A percentile compares a stretch with the other conserved stretches of the same genome.
Conservation (phyloP, 2,888 invertebrate genomes). For the Therioaphis trifolii region DNA sequence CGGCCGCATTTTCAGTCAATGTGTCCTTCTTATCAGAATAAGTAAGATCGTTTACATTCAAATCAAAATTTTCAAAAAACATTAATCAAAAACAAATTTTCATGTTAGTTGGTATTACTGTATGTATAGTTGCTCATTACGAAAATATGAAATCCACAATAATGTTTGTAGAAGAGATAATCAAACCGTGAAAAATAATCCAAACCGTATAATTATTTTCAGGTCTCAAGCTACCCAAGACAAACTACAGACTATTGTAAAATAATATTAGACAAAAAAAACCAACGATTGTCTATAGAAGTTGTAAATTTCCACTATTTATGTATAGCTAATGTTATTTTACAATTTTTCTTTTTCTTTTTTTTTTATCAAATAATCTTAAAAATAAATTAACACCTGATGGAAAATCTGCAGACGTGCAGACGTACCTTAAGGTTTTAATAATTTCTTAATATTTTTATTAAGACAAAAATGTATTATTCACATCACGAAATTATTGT, state of each 20-base stretch:
- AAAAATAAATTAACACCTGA: conserved; percentile 22
- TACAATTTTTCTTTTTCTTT: conserved; percentile 38
- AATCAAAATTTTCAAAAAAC: too few species aligned
- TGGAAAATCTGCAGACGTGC: conserved; percentile 39
- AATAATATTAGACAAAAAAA: not conserved
- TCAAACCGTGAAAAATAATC: too few species aligned
- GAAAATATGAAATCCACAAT: too few species aligned
- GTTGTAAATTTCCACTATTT: conserved; percentile 52
- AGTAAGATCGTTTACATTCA: not conserved
- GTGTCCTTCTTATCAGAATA: conserved; percentile 42
- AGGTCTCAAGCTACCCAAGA: conserved; percentile 10
- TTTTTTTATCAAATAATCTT: conserved; percentile 29
- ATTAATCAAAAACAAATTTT: too few species aligned
- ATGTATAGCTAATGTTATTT: conserved; percentile 37
- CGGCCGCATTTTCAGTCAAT: conserved; percentile 71
- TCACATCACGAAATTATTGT: not conserved
- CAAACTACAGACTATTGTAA: not conserved
- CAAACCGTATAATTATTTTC: not conserved
- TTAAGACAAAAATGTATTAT: not conserved
- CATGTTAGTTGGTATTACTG: too few species aligned
- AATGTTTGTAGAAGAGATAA: too few species aligned
- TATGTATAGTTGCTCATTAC: too few species aligned
- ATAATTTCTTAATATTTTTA: conserved; percentile 8
- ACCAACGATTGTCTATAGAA: not conserved
- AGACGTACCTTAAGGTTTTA: not conserved